A percentile compares a stretch with the other conserved stretches of the same genome.
Conservation (phyloP, 1,140 invertebrate species). For the Epicauta chinensis region DNA sequence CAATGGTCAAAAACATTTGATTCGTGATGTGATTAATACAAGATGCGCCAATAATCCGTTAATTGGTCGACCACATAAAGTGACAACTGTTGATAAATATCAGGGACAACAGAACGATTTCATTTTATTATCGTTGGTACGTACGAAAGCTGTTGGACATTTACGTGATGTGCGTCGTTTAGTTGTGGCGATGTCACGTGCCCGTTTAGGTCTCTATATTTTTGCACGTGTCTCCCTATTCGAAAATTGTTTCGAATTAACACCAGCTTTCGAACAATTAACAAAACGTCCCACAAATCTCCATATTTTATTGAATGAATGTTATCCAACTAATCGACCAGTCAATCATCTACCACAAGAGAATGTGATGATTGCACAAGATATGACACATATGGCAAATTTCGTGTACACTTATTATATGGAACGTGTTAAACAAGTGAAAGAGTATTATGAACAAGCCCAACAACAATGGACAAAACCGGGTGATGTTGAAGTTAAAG, state of each 20-base stretch:
- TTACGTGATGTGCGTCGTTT: slow-evolving; percentile 92
- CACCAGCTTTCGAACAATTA: slow-evolving; percentile 88
- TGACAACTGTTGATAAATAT: slow-evolving; percentile 97
- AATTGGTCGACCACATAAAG: slow-evolving; percentile 93
- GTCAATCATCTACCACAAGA: slow-evolving; percentile 38
- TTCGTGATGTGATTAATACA: slow-evolving; percentile 91
- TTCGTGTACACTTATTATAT: slow-evolving; percentile 90
- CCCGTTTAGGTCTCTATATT: slow-evolving; percentile 93
- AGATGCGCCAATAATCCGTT: slow-evolving; percentile 93
- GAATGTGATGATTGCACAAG: slow-evolving; percentile 56
- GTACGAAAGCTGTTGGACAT: slow-evolving; percentile 95
- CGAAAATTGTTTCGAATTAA: slow-evolving; percentile 93
- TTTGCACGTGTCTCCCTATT: slow-evolving; percentile 92
- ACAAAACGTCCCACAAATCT: slow-evolving; percentile 67
- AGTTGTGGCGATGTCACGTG: slow-evolving; percentile 96
- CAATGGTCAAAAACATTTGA: slow-evolving; percentile 98
- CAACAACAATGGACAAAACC: slow-evolving; percentile 49
- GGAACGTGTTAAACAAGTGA: slow-evolving; percentile 61
- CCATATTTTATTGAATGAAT: slow-evolving; percentile 70
- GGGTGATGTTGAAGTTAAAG: slow-evolving; percentile 39
- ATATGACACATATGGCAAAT: slow-evolving; percentile 90
- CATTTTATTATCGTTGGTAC: slow-evolving; percentile 91
- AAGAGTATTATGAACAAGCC: slow-evolving; percentile 48
- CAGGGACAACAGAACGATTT: slow-evolving; percentile 99
- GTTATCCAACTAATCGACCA: slow-evolving; percentile 63